Evolutionary conservation across 2,888 invertebrate species (phyloP).

Genomic region (Pimpla rufipes): DNA sequence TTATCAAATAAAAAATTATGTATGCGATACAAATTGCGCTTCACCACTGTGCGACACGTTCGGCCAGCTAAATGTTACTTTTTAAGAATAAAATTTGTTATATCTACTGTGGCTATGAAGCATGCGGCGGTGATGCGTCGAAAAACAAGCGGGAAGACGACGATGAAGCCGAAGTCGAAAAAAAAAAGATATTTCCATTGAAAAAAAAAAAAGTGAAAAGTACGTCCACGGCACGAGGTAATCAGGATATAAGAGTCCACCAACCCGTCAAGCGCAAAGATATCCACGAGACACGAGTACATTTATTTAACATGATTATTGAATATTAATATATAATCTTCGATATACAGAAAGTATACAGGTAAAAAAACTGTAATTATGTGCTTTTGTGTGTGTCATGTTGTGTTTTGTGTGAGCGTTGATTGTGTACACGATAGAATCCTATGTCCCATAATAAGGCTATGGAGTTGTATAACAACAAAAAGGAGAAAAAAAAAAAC

Average conservation of each 20-base stretch:
- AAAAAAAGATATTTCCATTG: slow-evolving; percentile 36
- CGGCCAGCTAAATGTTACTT: slow-evolving; percentile 11
- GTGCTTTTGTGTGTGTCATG: slow-evolving; percentile 64
- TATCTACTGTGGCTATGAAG: slow-evolving; percentile 23
- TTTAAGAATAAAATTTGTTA: slow-evolving; percentile 19
- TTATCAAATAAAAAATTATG: slow-evolving; percentile 20
- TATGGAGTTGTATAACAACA: slow-evolving; percentile 55
- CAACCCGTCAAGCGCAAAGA: slow-evolving; percentile 85
- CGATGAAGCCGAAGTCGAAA: slow-evolving; percentile 49
- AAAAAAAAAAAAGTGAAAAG: slow-evolving; percentile 76
- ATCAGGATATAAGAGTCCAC: slow-evolving; percentile 83
- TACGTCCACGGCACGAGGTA: slow-evolving; percentile 83
- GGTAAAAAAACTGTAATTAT: slow-evolving; percentile 72
- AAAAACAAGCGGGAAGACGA: slow-evolving; percentile 50
- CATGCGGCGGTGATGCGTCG: slow-evolving; percentile 31
- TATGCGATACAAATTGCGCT: slow-evolving; percentile 24
- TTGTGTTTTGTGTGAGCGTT: slow-evolving; percentile 64
- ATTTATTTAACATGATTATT: slow-evolving; percentile 85
- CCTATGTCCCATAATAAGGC: slow-evolving; percentile 73
- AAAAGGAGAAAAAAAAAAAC: slow-evolving; percentile 58
- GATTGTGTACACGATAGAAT: slow-evolving; percentile 68
- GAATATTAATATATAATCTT: slow-evolving; percentile 82
- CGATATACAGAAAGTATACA: slow-evolving; percentile 84
- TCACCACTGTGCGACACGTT: slow-evolving; percentile 19
- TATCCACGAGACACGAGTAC: slow-evolving; percentile 85